Base-by-base conservation (phyloP, 2,888 invertebrate genomes). In the Sympetrum striolatum region DNA sequence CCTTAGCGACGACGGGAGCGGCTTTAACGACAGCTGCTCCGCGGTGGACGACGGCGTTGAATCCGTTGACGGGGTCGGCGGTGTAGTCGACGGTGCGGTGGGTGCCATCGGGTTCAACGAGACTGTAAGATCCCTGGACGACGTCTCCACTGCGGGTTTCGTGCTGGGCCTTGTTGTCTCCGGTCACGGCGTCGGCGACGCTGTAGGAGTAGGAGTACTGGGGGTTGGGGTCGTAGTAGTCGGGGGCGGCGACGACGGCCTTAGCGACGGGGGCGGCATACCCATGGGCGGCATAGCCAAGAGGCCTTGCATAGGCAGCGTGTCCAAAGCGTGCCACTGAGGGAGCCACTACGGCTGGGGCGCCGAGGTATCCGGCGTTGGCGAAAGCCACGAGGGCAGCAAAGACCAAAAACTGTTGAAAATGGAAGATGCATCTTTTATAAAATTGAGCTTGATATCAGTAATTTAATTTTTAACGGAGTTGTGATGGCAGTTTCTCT, bases 31-130 rank as follows among this genome's bases (percentile, higher is more conserved):
- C 91, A 35, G 82, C 79, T 39, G 80, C 14, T 25, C 35, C 91
- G 0, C 82, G 73, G 91, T 91, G 91, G 39, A 92, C 91, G 91
- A 92, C 92, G 90, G 92, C 92, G 91, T 92, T 92, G 92, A 92
- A 92, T 91, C 92, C 92, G 90, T 92, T 92, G 91, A 92, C 90
- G 91, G 91, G 91, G 82, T 92, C 92, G 82, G 92, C 92, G 90
- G 91, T 91, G 91, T 92, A 92, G 82, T 91, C 91, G 82, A 92
- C 92, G 90, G 91, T 91, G 58, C 91, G 91, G 82, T 91, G 91
- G 91, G 91, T 91, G 90, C 91, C 91, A 90, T 91, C 91, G 90
- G 91, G 91, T 60, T 92, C 92, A 31, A 91, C 91, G n/a, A 92
- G 91, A 82, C 90, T 91, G 92, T 92, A 92, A 58, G 91, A 91